Percentiles rank a stretch among this genome's conserved stretches.
Evolutionary conservation across 2,888 invertebrate species (phyloP).

Genomic region (Acronicta aceris): DNA sequence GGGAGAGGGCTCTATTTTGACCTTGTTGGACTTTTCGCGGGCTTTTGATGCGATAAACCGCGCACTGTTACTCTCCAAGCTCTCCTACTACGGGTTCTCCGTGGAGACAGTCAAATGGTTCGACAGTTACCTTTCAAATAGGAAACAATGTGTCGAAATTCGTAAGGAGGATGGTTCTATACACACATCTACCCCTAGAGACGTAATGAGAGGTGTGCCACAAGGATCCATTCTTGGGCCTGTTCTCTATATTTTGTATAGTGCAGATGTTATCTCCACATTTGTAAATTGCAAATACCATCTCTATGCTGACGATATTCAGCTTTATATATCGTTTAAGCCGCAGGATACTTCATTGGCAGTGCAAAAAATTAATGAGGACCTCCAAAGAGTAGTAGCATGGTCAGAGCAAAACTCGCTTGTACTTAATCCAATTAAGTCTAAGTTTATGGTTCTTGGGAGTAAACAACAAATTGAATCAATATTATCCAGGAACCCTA

Average conservation of each 20-base stretch:
- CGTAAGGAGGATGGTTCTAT: neutral
- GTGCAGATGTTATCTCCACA: too few relatives aligned
- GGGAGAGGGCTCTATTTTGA: too few relatives aligned
- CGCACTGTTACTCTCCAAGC: too few relatives aligned
- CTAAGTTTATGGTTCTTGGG: slow-evolving; percentile 24
- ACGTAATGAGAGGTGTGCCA: neutral
- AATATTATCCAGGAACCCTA: too few relatives aligned
- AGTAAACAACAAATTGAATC: slow-evolving; percentile 2
- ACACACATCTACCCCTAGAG: neutral
- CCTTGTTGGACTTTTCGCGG: too few relatives aligned
- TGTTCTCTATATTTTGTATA: too few relatives aligned
- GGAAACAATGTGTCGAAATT: neutral
- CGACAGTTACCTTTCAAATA: neutral
- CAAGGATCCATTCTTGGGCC: neutral
- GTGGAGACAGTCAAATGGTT: neutral
- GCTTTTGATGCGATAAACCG: too few relatives aligned
- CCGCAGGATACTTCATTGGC: neutral
- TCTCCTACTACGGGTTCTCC: neutral
- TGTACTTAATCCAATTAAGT: slow-evolving; percentile 20
- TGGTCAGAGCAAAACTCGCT: slow-evolving; percentile 19
- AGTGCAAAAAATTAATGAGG: slow-evolving; percentile 6
- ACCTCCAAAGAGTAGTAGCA: slow-evolving; percentile 2
- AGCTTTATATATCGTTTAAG: neutral
- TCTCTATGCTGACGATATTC: neutral
- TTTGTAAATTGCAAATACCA: neutral